phyloP scores from a whole-genome alignment of 2,888 invertebrate species.

The Platynereis dumerilii region DNA sequence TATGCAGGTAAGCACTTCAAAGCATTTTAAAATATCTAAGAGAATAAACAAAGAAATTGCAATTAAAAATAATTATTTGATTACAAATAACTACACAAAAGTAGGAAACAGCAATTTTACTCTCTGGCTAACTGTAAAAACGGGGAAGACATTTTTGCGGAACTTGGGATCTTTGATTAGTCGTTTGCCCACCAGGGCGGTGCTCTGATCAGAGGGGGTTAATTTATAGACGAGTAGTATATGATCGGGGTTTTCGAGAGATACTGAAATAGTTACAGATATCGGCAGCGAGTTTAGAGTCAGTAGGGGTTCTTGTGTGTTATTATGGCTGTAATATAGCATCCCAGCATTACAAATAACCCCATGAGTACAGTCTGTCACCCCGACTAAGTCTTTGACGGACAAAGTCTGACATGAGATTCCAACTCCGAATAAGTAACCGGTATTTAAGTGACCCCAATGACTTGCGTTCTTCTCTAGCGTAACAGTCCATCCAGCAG shows the following conservation, averaged over 20 bases:
- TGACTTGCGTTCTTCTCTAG: slow-evolving; percentile 53
- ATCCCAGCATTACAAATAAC: slow-evolving; percentile 50
- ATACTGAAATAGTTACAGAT: slow-evolving; percentile 47
- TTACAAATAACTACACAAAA: slow-evolving; percentile 47
- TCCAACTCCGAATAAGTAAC: slow-evolving; percentile 59
- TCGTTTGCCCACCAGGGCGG: slow-evolving; percentile 48
- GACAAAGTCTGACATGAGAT: slow-evolving; percentile 46
- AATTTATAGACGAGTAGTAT: slow-evolving; percentile 50
- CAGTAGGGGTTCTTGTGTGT: slow-evolving; percentile 47
- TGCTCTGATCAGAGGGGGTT: slow-evolving; percentile 45
- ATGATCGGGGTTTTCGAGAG: slow-evolving; percentile 42
- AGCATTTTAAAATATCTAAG: too few species aligned
- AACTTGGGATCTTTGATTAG: slow-evolving; percentile 43
- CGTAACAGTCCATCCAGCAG: slow-evolving; percentile 52
- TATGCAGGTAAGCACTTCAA: too few species aligned
- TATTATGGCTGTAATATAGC: slow-evolving; percentile 46
- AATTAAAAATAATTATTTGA: not conserved
- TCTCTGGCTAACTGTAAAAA: slow-evolving; percentile 58
- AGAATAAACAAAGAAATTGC: too few species aligned
- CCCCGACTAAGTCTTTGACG: slow-evolving; percentile 55
- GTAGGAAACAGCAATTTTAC: slow-evolving; percentile 58
- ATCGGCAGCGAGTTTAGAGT: slow-evolving; percentile 50
- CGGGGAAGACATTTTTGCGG: slow-evolving; percentile 44
- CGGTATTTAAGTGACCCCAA: slow-evolving; percentile 47
- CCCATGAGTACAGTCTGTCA: slow-evolving; percentile 48